These are phyloP conservation scores for Drosophila fuyamai DNA, from an alignment of 1,140 invertebrate genomes.

Conservation along the genomic window DNA sequence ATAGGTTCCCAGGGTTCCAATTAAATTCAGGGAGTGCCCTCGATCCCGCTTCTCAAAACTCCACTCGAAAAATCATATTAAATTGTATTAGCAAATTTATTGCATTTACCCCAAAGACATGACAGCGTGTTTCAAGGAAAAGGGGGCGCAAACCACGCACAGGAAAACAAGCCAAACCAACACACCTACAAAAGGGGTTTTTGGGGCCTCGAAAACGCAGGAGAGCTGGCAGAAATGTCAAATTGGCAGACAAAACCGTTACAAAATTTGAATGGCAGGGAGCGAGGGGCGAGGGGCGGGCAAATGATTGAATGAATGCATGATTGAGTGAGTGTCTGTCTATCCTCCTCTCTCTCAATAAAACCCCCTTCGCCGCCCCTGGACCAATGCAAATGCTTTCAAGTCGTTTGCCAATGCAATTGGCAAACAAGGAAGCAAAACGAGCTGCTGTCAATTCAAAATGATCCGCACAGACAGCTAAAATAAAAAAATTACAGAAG, in stretches of 20 bases:
- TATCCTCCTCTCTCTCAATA: slow-evolving; percentile 25
- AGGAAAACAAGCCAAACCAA: slow-evolving; percentile 38
- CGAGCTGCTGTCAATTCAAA: slow-evolving; percentile 65
- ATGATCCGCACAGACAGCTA: slow-evolving; percentile 47
- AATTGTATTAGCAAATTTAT: slow-evolving; percentile 76
- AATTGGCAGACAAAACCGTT: slow-evolving; percentile 71
- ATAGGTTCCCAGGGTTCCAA: slow-evolving; percentile 42
- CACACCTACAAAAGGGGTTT: slow-evolving; percentile 42
- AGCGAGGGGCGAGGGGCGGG: not conserved
- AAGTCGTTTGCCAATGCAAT: slow-evolving; percentile 66
- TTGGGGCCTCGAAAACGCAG: slow-evolving; percentile 8
- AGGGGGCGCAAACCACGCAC: slow-evolving; percentile 47
- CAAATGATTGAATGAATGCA: slow-evolving; percentile 46
- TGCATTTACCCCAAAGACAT: slow-evolving; percentile 65
- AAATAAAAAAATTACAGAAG: slow-evolving; percentile 11
- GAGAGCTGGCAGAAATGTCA: slow-evolving; percentile 67
- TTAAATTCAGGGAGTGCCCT: slow-evolving; percentile 33
- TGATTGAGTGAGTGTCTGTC: slow-evolving; percentile 39
- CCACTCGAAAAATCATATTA: slow-evolving; percentile 53
- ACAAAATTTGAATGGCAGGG: slow-evolving; percentile 63
- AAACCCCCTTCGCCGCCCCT: not conserved
- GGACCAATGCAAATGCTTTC: slow-evolving; percentile 58
- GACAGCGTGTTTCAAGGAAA: slow-evolving; percentile 47
- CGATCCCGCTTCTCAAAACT: slow-evolving; percentile 33
- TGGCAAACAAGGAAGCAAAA: slow-evolving; percentile 74